Base-by-base conservation (phyloP, 2,113 vertebrate species). In the Heterotilapia buettikoferi region DNA sequence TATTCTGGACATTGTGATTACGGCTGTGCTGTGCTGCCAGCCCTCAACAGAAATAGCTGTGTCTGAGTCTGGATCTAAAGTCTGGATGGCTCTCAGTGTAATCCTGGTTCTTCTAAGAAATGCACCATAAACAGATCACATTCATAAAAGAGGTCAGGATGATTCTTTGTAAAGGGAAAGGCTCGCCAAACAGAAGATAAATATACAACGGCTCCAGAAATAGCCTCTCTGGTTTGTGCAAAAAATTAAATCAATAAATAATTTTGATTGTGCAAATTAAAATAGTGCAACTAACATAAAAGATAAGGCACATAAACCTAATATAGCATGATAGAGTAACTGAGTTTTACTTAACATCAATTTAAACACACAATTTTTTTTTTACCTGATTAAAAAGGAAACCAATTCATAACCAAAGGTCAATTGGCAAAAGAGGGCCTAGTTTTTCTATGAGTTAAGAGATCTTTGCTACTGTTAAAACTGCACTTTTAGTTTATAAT, bases 81-180 rank as follows among this genome's bases (percentile, higher is more conserved):
- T 10, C 38, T 31, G 71, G 71, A 50, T 50, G 61, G 5, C 19
- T 80, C 79, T 79, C 73, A 14, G 13, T 8, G 81, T 92, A 93
- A 94, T 93, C 92, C 86, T 40, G 54, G 73, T 12, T 2, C 68
- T 91, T 92, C 92, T n/a, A 16, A 82, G 92, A 93, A 93, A 90
- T 3, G 19, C 29, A 40, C 57, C 61, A 6, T 4, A 26, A 84
- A 63, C 73, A 19, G 53, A 79, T 3, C 36, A 36, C 50, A 59
- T 84, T 90, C 53, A 87, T 73, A 66, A 90, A 82, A 31, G 4
- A 78, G 71, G 43, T 18, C 71, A 76, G 26, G 36, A 76, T 26
- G 16, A 5, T 47, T 76, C 3, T 29, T 21, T 11, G 3, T 18
- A 76, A 24, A 76, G 68, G 14, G 16, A 50, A 0, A 19, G 0